Evolutionary conservation across 2,113 vertebrate species (phyloP).

Genomic region (Siniperca chuatsi): DNA sequence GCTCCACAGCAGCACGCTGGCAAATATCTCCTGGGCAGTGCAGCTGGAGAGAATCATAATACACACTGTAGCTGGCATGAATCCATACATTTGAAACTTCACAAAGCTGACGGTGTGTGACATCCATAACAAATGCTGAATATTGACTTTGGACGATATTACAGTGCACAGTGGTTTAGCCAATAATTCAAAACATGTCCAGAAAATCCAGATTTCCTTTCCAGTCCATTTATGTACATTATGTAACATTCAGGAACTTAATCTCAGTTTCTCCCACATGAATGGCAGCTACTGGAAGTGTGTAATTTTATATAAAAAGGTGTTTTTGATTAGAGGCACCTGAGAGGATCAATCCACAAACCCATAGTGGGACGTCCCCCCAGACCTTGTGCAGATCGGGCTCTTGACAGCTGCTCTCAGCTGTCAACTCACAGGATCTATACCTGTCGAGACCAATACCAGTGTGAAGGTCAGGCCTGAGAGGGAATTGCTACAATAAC

Average conservation of each 20-base stretch:
- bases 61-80: neutral
- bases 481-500: slow-evolving; percentile 25
- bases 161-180: neutral
- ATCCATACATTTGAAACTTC: slow-evolving; percentile 22
- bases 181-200: slow-evolving; percentile 5
- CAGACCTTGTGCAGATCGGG: slow-evolving; percentile 5
- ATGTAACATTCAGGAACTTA: slow-evolving; percentile 13
- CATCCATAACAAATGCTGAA: slow-evolving; percentile 1
- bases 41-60: slow-evolving; percentile 34
- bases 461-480: slow-evolving; percentile 60
- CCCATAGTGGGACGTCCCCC: neutral
- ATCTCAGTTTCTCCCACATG: no score
- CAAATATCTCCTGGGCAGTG: neutral
- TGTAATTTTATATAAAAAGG: neutral
- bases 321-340: neutral
- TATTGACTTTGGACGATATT: slow-evolving; percentile 5
- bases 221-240: slow-evolving; percentile 11
- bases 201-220: slow-evolving; percentile 11
- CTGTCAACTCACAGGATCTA: slow-evolving; percentile 49
- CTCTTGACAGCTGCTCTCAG: slow-evolving; percentile 59
- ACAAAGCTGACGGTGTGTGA: slow-evolving; percentile 12
- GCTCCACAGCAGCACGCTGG: neutral
- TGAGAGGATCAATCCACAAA: slow-evolving; percentile 3
- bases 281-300: no score
- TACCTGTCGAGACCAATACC: slow-evolving; percentile 52